A percentile compares a stretch with the other conserved stretches of the same genome.
Conservation (phyloP, 1,140 invertebrate genomes). For the Bombus sylvicola region DNA sequence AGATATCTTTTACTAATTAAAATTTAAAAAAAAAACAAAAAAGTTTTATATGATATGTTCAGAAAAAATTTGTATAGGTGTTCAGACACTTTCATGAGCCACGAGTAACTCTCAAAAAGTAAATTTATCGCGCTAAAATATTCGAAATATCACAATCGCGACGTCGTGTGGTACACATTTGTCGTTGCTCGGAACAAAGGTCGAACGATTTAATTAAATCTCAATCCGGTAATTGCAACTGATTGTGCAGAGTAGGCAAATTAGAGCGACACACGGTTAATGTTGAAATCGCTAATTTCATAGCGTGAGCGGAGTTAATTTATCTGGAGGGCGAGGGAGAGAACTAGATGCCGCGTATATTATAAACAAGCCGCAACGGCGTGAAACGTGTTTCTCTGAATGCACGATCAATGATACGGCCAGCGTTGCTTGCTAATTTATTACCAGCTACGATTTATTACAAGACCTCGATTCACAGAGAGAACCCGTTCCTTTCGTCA, state of each 20-base stretch:
- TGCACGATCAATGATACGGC: conserved; percentile 1
- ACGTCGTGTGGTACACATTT: neutral
- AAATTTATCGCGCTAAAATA: too few relatives aligned
- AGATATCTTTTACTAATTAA: too few relatives aligned
- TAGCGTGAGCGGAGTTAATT: conserved; percentile 42
- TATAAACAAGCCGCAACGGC: conserved; percentile 16
- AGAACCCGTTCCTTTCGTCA: conserved; percentile 1
- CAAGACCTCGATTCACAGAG: neutral
- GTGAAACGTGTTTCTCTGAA: conserved; percentile 38
- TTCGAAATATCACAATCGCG: neutral
- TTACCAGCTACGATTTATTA: conserved; percentile 5
- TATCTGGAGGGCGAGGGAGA: neutral
- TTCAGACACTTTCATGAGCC: too few relatives aligned
- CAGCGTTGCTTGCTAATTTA: conserved; percentile 16
- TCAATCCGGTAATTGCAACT: conserved; percentile 25
- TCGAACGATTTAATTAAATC: conserved; percentile 33
- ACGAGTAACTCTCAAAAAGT: too few relatives aligned
- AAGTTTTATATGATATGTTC: too few relatives aligned
- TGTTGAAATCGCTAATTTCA: conserved; percentile 48
- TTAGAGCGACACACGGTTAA: conserved; percentile 33
- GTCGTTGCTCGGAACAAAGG: neutral
- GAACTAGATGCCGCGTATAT: conserved; percentile 38
- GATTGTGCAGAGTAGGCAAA: conserved; percentile 25
- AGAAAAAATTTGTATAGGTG: too few relatives aligned
- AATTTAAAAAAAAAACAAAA: too few relatives aligned